Evolutionary conservation across 2,113 vertebrate species (phyloP), one percentile per base, ranked within the genome.

Genomic region (Pica pica): DNA sequence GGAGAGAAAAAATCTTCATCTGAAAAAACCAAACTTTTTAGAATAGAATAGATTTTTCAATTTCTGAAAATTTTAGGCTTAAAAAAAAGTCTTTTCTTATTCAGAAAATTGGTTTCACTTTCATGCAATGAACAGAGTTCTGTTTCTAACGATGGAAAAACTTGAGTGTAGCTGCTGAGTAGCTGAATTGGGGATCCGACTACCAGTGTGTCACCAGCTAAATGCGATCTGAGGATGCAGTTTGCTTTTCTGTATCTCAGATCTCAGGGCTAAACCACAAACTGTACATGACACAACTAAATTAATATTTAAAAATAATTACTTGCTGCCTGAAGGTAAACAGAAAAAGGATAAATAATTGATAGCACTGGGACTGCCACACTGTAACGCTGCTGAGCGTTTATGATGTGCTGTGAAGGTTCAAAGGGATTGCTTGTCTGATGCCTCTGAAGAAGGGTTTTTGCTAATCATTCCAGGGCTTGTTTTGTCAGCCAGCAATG

Each of bases 261-360:
- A 97, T 97, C 96, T 97, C 65, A 57, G 96, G 71, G 91, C 94
- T 95, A 70, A 94, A 89, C 94, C 97, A 95, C 95, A 97, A 98
- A 97, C 96, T 97, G 97, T 98, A 98, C 98, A 98, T 97, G 98
- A 98, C 98, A 98, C 98, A 98, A 98, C 95, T 98, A 98, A 98
- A 98, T 99, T 98, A 98, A 99, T 98, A 98, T 98, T 98, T 99
- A 98, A 98, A 98, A 98, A 98, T 98, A 98, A 98, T 98, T 98
- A 98, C 97, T 96, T 97, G 97, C 97, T 97, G 98, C 98, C 98
- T 92, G 95, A 97, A 98, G 98, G 98, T 97, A 98, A 98, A 98
- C 97, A 97, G 97, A 96, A 97, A 98, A 97, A 96, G 97, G 97
- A 97, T 98, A 98, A 98, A 98, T 98, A 98, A 98, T 98, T 98